Base-by-base conservation (phyloP, 2,797 vertebrate species). In the Tympanoctomys barrerae region DNA sequence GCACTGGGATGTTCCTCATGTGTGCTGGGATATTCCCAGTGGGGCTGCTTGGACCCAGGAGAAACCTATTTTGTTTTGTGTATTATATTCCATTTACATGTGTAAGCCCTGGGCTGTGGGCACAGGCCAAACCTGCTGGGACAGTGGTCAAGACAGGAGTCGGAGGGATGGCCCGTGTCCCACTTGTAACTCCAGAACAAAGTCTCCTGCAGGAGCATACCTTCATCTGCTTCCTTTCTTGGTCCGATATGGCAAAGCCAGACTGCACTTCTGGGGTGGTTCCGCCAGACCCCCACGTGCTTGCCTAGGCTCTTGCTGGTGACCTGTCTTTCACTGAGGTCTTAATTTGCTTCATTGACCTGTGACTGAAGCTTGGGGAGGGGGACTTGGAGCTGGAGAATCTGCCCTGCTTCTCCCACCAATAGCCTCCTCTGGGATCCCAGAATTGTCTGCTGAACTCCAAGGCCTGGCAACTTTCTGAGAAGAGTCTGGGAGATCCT, bases 281-380 rank as follows among this genome's bases (percentile, higher is more conserved):
- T 36, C 61, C 39, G 4, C 22, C 1, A 6, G 42, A 21, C 19
- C 6, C 52, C 0, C 4, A 6, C n/a, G 28, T 0, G 8, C 75
- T 89, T 62, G 33, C 42, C 59, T 54, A 1, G 26, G 26, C 26
- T 42, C 68, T 10, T 39, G 26, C 22, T 81, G 46, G 49, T 42
- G 57, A 61, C 39, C 22, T 33, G 73, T 54, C 9, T 36, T 79
- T 39, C 39, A 66, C 22, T 42, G 21, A 49, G 39, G 75, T 93
- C 59, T 46, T 81, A 46, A 64, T 26, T 24, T 28, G n/a, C 24
- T 90, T 87, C n/a, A 46, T 0, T 26, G 18, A 31, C 52, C 80
- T 92, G 24, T 12, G 26, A 57, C 28, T 24, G 14, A 73, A 61
- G 59, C 24, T n/a, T 5, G 52, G 59, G 46, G 49, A 2, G 0